Base-by-base conservation (phyloP, 2,113 vertebrate genomes). In the Okapia johnstoni region DNA sequence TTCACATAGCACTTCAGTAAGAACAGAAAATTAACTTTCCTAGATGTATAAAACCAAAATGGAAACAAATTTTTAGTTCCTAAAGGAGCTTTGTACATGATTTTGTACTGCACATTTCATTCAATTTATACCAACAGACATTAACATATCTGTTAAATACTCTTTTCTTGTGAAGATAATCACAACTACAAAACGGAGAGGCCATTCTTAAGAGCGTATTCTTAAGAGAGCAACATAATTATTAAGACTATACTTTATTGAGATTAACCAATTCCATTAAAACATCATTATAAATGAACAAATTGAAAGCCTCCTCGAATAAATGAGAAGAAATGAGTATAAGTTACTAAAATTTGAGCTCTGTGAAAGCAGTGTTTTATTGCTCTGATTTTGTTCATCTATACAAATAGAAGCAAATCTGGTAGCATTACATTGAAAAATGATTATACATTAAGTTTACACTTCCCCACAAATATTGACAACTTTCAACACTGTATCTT, bases 101-200 rank as follows among this genome's bases (percentile, higher is more conserved):
- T 52, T n/a, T 93, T 63, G 23, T 55, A 36, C 28, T 76, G 14
- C 5, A 48, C 8, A 70, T 85, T 95, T 90, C 54, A 79, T 88
- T 90, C 83, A 73, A 73, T 85, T 93, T 66, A 94, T 96, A n/a
- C 5, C 36, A 81, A 52, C 12, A 40, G 16, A 93, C 2, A 88
- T 40, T 96, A 93, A 50, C 77, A 12, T 66, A 40, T 83, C 33
- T 83, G 40, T 77, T 95, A 96, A 97, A 96, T 94, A 83, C 6
- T 83, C 19, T 33, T 93, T 95, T n/a, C 28, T 7, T 40, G 3
- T 96, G 36, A 96, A 43, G 14, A 85, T 19, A 33, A 73, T 93
- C 40, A n/a, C 73, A 73, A 21, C 50, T 26, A 61, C 30, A 1
- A 40, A 90, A 79, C 54, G 61, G 2, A 97, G 52, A 77, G 73